These are phyloP conservation scores for Tyrophagus putrescentiae DNA, from an alignment of 1,140 invertebrate species.

Conservation along the genomic window DNA sequence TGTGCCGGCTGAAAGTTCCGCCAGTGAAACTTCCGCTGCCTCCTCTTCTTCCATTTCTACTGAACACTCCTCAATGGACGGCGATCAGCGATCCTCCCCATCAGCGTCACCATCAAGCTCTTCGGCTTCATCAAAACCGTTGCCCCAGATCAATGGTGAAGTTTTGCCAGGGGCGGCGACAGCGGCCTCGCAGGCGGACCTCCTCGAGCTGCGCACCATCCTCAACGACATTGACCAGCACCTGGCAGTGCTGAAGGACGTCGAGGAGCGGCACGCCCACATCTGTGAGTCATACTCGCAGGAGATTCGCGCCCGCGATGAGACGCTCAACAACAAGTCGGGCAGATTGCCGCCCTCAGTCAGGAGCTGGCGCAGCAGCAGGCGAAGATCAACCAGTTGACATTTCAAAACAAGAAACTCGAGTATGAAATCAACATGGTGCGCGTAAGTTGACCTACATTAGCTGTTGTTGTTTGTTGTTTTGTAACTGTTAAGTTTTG, in stretches of 20 bases:
- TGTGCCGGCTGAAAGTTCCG: no score
- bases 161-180: no score
- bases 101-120: no score
- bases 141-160: no score
- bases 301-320: slow-evolving; percentile 8
- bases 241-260: not conserved
- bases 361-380: not conserved
- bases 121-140: no score
- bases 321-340: not conserved
- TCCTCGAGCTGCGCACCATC: not conserved
- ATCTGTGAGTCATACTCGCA: slow-evolving; percentile 10
- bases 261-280: not conserved
- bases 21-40: no score
- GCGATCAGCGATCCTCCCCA: no score
- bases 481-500: not conserved
- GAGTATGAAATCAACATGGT: slow-evolving; percentile 5
- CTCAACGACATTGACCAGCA: slow-evolving; percentile 11
- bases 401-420: not conserved
- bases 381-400: not conserved
- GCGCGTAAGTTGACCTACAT: not conserved
- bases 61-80: no score
- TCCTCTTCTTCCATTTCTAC: no score
- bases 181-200: no score
- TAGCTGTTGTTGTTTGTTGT: not conserved
- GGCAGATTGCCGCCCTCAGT: not conserved